These are phyloP conservation scores for Drosophila atripex DNA, from an alignment of 2,888 invertebrate species.

Conservation along the genomic window DNA sequence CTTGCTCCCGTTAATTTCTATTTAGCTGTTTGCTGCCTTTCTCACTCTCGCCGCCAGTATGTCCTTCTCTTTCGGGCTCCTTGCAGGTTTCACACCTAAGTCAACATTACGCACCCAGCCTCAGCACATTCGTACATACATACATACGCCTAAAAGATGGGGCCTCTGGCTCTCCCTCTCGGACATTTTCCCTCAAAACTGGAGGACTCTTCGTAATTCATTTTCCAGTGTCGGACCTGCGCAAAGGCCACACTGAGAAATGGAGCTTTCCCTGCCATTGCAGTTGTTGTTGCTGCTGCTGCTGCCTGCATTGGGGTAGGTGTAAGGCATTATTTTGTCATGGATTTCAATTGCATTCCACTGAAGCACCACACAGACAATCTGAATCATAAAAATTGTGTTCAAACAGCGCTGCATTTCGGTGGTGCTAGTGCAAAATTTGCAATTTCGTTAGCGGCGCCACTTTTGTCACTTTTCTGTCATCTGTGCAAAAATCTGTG, in stretches of 20 bases:
- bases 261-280: conserved; percentile 17
- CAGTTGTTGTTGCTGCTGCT: conserved; percentile 35
- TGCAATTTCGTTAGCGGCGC: conserved; percentile 72
- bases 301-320: conserved; percentile 62
- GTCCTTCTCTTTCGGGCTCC: neutral
- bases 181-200: conserved; percentile 29
- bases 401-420: conserved; percentile 50
- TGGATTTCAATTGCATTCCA: conserved; percentile 75
- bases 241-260: conserved; percentile 60
- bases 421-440: conserved; percentile 65
- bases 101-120: conserved; percentile 12
- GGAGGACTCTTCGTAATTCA: conserved; percentile 55
- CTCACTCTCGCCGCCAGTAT: conserved; percentile 9
- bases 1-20: conserved; percentile 50
- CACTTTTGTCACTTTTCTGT: conserved; percentile 61
- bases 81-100: conserved; percentile 43
- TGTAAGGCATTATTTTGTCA: conserved; percentile 68
- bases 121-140: conserved; percentile 1
- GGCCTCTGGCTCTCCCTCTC: conserved; percentile 18
- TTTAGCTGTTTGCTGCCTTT: conserved; percentile 27
- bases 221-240: conserved; percentile 75
- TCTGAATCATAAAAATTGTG: conserved; percentile 11
- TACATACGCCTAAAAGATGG: conserved; percentile 14
- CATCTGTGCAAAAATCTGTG: conserved; percentile 67
- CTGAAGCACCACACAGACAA: conserved; percentile 44